Conservation (phyloP, 1,140 invertebrate species). For the Hylaeus volcanicus region DNA sequence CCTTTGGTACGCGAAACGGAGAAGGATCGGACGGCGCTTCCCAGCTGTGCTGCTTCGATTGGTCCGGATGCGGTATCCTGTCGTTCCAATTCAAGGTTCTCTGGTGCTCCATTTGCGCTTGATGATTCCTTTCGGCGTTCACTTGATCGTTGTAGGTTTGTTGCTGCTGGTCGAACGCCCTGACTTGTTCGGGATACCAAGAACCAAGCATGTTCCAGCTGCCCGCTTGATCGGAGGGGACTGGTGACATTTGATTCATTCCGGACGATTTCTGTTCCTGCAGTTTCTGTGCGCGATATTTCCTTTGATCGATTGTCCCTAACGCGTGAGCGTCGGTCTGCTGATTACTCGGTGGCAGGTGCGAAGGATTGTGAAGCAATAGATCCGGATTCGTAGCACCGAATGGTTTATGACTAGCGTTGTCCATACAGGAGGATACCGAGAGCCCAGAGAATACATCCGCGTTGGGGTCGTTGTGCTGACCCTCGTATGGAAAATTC, state of each 20-base stretch:
- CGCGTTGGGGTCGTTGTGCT: slow-evolving; percentile 46
- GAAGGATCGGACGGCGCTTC: slow-evolving; percentile 77
- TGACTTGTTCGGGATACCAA: slow-evolving; percentile 52
- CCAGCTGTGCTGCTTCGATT: slow-evolving; percentile 63
- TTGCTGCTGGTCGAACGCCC: slow-evolving; percentile 39
- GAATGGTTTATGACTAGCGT: slow-evolving; percentile 54
- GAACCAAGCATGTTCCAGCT: slow-evolving; percentile 63
- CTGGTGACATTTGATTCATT: slow-evolving; percentile 54
- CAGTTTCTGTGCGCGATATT: slow-evolving; percentile 51
- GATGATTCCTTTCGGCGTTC: slow-evolving; percentile 36
- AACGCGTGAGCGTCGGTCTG: slow-evolving; percentile 48
- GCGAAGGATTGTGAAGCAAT: slow-evolving; percentile 54
- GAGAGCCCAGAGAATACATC: slow-evolving; percentile 46
- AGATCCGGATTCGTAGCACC: slow-evolving; percentile 57
- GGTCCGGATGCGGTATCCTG: slow-evolving; percentile 59
- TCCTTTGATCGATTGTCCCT: slow-evolving; percentile 53
- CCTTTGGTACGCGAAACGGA: slow-evolving; percentile 85
- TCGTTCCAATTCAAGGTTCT: slow-evolving; percentile 61
- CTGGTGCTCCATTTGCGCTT: slow-evolving; percentile 48
- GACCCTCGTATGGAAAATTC: slow-evolving; percentile 50
- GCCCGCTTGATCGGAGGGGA: slow-evolving; percentile 57
- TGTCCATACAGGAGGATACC: slow-evolving; percentile 55
- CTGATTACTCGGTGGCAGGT: slow-evolving; percentile 44
- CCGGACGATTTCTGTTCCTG: slow-evolving; percentile 51
- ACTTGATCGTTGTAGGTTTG: slow-evolving; percentile 27